Evolutionary conservation across 2,888 invertebrate genomes (phyloP), one percentile per base, ranked within the genome.

Genomic region (Suillia variegata): DNA sequence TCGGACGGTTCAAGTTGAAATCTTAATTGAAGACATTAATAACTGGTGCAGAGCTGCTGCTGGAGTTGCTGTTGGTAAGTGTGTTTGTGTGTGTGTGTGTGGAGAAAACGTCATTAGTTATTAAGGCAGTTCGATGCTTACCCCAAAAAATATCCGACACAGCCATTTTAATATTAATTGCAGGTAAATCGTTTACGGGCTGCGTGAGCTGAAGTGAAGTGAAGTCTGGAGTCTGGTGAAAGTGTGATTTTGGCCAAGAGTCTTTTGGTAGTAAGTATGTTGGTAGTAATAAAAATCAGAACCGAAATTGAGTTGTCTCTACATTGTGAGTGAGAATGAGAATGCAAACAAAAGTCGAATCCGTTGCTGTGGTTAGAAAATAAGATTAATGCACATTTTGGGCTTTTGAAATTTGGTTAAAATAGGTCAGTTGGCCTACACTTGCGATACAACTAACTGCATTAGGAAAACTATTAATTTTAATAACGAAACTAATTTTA

Each of bases 21-120:
- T 53, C 60, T 52, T 60, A 60, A 60, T 60, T 60, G 60, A 60
- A 60, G 20, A 49, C 60, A 60, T 60, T 60, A 56, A 56, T 56
- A 59, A 59, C 33, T n/a, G 31, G 38, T 38, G n/a, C n/a, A n/a
- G 10, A 38, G 38, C 38, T 10, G 38, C 15, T 38, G 38, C 15
- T n/a, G 38, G 6, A 13, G 38, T 10, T 26, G 26, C 26, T 26
- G 26, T 10, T 26, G 26, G 6, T 26, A 26, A 10, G 5, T 10
- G 26, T 10, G 26, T 10, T 26, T 5, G 10, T 26, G 38, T 4
- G 38, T 5, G n/a, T n/a, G 38, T 5, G 22, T 54, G 22, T 20
- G 45, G 48, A 33, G 55, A 48, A 48, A 48, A 48, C 1, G 33
- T 55, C 55, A 55, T 55, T 55, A 31, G 55, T 55, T 33, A 48